These are phyloP conservation scores for Enteromius unitaeniatus DNA, from an alignment of 2,797 vertebrate species.

Conservation along the genomic window DNA sequence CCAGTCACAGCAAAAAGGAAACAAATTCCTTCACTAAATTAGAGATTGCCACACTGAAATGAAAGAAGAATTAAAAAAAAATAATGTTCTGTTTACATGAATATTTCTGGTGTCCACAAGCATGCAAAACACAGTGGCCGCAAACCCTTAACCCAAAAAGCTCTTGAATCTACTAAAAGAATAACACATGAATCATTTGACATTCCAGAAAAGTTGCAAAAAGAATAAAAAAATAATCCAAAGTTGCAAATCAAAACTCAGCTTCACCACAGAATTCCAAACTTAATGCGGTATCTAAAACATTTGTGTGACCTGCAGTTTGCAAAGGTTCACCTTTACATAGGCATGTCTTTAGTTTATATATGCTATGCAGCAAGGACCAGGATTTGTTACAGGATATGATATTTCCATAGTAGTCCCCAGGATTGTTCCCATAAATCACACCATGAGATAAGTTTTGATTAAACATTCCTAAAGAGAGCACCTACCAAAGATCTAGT, in stretches of 20 bases:
- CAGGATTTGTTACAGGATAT: not conserved
- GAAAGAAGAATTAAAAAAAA: not conserved
- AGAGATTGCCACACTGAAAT: not conserved
- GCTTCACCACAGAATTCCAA: not conserved
- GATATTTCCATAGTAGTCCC: not conserved
- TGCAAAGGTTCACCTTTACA: not conserved
- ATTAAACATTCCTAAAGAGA: conserved; percentile 7
- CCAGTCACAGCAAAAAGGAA: not conserved
- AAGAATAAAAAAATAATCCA: not conserved
- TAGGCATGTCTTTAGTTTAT: not conserved
- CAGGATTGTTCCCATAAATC: not conserved
- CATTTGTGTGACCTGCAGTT: not conserved
- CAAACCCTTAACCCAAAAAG: not conserved
- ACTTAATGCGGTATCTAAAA: not conserved
- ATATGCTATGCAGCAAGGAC: not conserved
- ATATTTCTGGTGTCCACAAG: not conserved
- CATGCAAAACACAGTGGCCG: not conserved
- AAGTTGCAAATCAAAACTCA: not conserved
- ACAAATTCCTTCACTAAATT: conserved; percentile 6
- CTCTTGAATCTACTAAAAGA: not conserved
- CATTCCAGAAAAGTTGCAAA: not conserved
- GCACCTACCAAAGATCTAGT: not conserved
- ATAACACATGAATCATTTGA: not conserved
- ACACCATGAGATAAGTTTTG: conserved; percentile 19
- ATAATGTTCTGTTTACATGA: not conserved